Base-by-base conservation (phyloP, 2,888 invertebrate genomes). In the Ophion obscuratus region DNA sequence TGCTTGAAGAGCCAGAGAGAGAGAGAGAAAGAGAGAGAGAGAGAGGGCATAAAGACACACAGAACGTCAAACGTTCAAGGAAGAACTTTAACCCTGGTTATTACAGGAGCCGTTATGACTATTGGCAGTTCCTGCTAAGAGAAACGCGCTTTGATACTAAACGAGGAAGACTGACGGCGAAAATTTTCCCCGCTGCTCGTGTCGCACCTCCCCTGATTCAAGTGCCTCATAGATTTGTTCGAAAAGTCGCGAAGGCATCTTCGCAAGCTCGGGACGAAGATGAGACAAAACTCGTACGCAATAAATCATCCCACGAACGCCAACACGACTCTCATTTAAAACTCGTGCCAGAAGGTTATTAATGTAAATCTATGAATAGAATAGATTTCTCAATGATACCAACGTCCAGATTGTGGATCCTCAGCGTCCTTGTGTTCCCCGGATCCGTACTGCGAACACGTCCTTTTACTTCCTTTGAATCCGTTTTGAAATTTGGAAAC, bases 321-420 rank as follows among this genome's bases (percentile, higher is more conserved):
- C 27, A 70, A 77, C 68, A 61, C 67, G 77, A 59, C 81, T 75
- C 77, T 68, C 76, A 68, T 64, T 83, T 66, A 70, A 83, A 81
- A 78, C 74, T 59, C 78, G 78, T 86, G 83, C 86, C 86, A 86
- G 70, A 83, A 83, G 77, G 77, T 83, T 86, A 86, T 86, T 86
- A 86, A 86, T 83, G 86, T 83, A 47, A 59, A 78, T 81, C 83
- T 86, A 86, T 86, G n/a, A 78, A 78, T 86, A 86, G 83, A 64
- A 62, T 59, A 53, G 77, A 78, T 86, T 86, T 86, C 86, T 27
- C 77, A 86, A 86, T 77, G 67, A 73, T 77, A 47, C 31, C 73
- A 73, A 53, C 11, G 53, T 86, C 81, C 78, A 81, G 70, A 81
- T 24, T 24, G 24, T 24, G 24, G 24, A 81, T 77, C 76, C 86